A percentile compares a stretch with the other conserved stretches of the same genome.
These are phyloP conservation scores for Scopus umbretta DNA, from an alignment of 2,113 vertebrate species.

Conservation along the genomic window DNA sequence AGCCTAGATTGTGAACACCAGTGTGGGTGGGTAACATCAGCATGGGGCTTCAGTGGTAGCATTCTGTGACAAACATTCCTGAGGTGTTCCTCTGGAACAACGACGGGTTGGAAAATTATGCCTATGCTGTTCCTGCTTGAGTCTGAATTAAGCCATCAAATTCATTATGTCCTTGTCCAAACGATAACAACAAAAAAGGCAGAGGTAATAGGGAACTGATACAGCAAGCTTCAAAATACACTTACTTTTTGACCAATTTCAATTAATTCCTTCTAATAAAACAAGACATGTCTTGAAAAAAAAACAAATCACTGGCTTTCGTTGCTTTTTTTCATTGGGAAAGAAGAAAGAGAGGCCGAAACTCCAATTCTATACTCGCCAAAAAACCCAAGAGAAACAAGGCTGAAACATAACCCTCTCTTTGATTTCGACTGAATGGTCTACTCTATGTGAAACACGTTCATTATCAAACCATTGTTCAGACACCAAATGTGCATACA, in stretches of 20 bases:
- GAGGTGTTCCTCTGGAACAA: neutral
- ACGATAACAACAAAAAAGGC: neutral
- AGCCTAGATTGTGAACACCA: neutral
- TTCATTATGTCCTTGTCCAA: neutral
- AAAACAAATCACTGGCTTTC: neutral
- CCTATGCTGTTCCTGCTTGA: neutral
- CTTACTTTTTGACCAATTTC: neutral
- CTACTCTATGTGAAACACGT: neutral
- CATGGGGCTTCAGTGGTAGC: accelerated
- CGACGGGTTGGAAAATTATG: neutral
- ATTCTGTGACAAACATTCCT: neutral
- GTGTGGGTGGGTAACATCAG: neutral
- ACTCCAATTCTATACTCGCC: neutral
- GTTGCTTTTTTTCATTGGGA: neutral
- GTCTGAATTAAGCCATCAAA: neutral
- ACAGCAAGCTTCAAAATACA: neutral
- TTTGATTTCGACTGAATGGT: neutral
- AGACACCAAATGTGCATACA: neutral
- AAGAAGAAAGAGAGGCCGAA: neutral
- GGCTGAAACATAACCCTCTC: neutral
- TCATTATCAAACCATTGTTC: neutral
- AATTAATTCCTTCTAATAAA: neutral
- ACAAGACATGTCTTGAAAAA: neutral
- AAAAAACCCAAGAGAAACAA: neutral
- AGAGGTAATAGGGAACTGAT: neutral